Conservation (phyloP, 1,140 invertebrate species). For the Drosophila biarmipes region DNA sequence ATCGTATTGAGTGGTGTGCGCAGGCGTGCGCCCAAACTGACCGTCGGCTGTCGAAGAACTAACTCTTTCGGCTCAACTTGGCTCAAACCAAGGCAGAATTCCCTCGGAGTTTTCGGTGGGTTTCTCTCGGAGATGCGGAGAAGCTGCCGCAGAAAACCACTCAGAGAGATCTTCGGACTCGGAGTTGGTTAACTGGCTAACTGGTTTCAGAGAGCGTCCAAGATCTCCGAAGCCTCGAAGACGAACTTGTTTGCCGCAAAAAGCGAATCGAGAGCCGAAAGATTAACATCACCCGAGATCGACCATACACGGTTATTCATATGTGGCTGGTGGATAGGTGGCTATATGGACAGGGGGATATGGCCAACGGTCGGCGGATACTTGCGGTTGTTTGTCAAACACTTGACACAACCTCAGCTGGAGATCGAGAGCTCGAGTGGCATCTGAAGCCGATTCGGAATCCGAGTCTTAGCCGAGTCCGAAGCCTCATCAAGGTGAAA, state of each 20-base stretch:
- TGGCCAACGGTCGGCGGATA: slow-evolving; percentile 41
- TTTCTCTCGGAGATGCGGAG: slow-evolving; percentile 7
- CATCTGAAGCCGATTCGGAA: slow-evolving; percentile 8
- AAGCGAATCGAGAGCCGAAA: slow-evolving; percentile 53
- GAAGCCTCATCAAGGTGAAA: slow-evolving; percentile 62
- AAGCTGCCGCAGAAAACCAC: slow-evolving; percentile 5
- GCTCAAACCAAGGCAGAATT: slow-evolving; percentile 66
- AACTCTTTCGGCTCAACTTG: slow-evolving; percentile 66
- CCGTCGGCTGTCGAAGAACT: slow-evolving; percentile 83
- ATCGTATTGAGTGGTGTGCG: slow-evolving; percentile 47
- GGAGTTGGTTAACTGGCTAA: slow-evolving; percentile 39
- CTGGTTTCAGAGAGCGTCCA: slow-evolving; percentile 50
- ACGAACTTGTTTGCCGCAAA: slow-evolving; percentile 52
- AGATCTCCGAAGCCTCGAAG: slow-evolving; percentile 21
- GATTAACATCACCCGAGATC: slow-evolving; percentile 63
- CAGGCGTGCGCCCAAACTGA: slow-evolving; percentile 84
- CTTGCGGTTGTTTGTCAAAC: slow-evolving; percentile 69
- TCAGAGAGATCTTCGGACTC: slow-evolving; percentile 7
- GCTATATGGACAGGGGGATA: slow-evolving; percentile 7
- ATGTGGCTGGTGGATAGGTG: slow-evolving; percentile 15
- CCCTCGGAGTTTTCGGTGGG: too few relatives aligned
- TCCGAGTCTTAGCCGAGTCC: slow-evolving; percentile 1
- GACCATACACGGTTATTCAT: slow-evolving; percentile 12
- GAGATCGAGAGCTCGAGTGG: slow-evolving; percentile 20
- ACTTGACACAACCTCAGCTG: slow-evolving; percentile 57